Evolutionary conservation across 1,140 invertebrate species (phyloP), one percentile per base, ranked within the genome.

Genomic region (Aphis craccivora): DNA sequence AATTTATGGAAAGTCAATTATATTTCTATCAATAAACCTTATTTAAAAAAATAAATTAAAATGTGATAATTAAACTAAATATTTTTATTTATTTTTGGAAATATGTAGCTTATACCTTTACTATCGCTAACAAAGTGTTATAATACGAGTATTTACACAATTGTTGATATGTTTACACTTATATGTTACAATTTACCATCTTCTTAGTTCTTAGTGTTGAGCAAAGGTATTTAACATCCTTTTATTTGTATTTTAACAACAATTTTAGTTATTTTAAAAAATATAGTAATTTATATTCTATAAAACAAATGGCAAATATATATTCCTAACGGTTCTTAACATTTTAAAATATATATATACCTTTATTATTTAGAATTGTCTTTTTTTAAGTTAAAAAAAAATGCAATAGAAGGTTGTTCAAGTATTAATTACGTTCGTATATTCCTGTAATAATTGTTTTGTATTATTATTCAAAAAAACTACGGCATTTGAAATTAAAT

Each of bases 391-490:
- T 86, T 86, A 9, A 84, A 37, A 37, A n/a, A 60, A 84, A 84
- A 84, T 30, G 25, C 25, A 45, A 86, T 45, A 18, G 25, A 11
- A 18, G 25, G 25, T 45, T 86, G 30, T 86, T 30, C 25, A 86
- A 86, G 14, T 45, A 30, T 45, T 86, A 86, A 86, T 86, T 43
- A 86, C 45, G 43, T 86, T 86, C 23, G 23, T 84, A 25, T 84
- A 67, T 67, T 67, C 18, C 30, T 86, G 83, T 86, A 14, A 86
- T 43, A 86, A 86, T 86, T 86, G 40, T 45, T 43, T 76, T 86
- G 25, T 43, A 43, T 86, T 86, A 4, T 86, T 86, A 45, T 5
- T 45, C 11, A 30, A 30, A 43, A 84, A 86, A 86, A 45, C 25
- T 86, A 30, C 8, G 4, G 84, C 11, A 45, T 86, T 86, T 86